phyloP scores from a whole-genome alignment of 2,797 vertebrate genomes.

The Acanthornis magna region DNA sequence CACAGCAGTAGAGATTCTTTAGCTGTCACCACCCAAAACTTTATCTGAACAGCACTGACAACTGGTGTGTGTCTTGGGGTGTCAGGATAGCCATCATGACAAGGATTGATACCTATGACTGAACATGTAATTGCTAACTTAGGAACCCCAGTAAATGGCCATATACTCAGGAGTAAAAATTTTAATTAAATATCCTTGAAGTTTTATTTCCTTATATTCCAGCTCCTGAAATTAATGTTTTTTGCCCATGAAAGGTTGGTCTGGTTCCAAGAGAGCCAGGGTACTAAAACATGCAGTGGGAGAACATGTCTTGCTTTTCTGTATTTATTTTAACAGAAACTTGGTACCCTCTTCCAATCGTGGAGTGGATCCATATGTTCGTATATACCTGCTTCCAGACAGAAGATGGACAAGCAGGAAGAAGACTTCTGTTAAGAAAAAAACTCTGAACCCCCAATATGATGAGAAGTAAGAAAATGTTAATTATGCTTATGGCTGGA shows the following conservation, averaged over 20 bases:
- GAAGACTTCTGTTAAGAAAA: conserved; percentile 87
- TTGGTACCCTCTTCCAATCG: conserved; percentile 81
- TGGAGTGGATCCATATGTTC: conserved; percentile 90
- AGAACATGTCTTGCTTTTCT: neutral
- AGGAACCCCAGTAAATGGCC: neutral
- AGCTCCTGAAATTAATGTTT: neutral
- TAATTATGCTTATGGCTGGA: neutral
- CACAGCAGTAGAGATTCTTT: accelerated
- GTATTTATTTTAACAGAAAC: conserved; percentile 75
- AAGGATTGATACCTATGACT: neutral
- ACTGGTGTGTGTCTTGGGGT: neutral
- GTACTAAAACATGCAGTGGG: neutral
- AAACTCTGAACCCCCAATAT: conserved; percentile 84
- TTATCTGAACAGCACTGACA: neutral
- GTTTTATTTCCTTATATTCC: neutral
- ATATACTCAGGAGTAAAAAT: neutral
- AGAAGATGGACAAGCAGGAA: conserved; percentile 86
- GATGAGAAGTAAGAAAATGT: conserved; percentile 84
- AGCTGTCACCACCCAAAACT: neutral
- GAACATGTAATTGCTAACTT: neutral
- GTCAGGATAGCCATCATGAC: accelerated
- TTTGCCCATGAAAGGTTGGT: neutral
- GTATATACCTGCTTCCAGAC: conserved; percentile 92
- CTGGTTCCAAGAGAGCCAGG: neutral
- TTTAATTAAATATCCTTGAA: neutral